These are phyloP conservation scores for Vespertilio murinus DNA, from an alignment of 2,797 vertebrate species.

Conservation along the genomic window DNA sequence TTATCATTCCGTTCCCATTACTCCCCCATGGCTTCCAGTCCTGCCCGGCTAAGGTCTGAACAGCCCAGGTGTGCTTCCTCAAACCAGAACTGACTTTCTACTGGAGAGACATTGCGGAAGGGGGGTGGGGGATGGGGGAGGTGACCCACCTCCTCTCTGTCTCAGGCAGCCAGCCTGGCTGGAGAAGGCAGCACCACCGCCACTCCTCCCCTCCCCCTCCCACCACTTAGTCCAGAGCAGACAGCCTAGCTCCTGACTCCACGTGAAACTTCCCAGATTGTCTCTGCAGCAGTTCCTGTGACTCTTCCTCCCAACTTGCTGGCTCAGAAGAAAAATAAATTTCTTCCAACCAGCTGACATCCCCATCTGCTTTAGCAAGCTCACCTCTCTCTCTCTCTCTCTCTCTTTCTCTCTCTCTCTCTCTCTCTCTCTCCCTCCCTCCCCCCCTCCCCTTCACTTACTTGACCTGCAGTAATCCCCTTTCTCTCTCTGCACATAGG, in stretches of 20 bases:
- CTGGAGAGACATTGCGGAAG: too few relatives aligned
- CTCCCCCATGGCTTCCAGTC: background rate
- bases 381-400: too few relatives aligned
- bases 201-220: accelerated
- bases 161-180: background rate
- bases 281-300: background rate
- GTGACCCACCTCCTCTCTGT: too few relatives aligned
- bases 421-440: background rate
- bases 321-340: background rate
- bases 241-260: background rate
- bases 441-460: background rate
- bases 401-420: background rate
- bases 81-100: background rate
- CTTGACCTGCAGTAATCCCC: accelerated
- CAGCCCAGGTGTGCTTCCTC: background rate
- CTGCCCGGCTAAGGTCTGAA: background rate
- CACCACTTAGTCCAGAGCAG: background rate
- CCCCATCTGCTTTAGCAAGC: background rate
- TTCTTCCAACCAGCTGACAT: background rate
- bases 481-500: background rate
- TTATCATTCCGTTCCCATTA: accelerated
- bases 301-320: background rate
- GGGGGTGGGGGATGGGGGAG: background rate
- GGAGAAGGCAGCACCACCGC: too few relatives aligned
- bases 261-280: background rate